Percentiles rank a stretch among this genome's conserved stretches.
Conservation (phyloP, 2,113 vertebrate species). For the Amazona vittata region DNA sequence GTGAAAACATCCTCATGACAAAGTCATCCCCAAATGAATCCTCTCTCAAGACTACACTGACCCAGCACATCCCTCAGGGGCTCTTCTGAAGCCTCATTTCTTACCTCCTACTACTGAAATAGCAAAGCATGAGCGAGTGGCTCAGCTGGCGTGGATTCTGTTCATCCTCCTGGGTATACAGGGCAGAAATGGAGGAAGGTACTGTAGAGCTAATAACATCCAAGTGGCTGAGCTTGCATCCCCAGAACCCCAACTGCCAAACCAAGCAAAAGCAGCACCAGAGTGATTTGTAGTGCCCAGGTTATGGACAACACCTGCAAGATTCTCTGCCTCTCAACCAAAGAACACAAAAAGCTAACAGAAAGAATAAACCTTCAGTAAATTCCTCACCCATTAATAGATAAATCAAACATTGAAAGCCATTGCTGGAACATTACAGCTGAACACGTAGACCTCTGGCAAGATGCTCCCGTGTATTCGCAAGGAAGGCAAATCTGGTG, state of each 20-base stretch:
- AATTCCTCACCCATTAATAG: not conserved
- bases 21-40: conserved; percentile 38
- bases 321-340: not conserved
- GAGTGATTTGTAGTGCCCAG: not conserved
- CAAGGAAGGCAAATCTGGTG: not conserved
- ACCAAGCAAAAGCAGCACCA: not conserved
- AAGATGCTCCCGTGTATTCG: not conserved
- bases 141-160: not conserved
- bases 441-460: not conserved
- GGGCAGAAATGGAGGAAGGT: not conserved
- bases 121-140: not conserved
- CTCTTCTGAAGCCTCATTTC: conserved; percentile 34
- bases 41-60: not conserved
- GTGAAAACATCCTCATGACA: conserved; percentile 45
- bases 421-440: not conserved
- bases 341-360: not conserved
- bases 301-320: not conserved
- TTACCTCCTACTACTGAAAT: conserved; percentile 8
- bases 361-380: not conserved
- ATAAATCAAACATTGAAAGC: not conserved
- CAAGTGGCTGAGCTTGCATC: not conserved
- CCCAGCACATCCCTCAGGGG: conserved; percentile 7
- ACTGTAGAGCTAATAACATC: not conserved
- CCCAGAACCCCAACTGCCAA: not conserved
- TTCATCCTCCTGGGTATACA: not conserved